Evolutionary conservation across 2,797 vertebrate genomes (phyloP).

Genomic region (Nasua narica): DNA sequence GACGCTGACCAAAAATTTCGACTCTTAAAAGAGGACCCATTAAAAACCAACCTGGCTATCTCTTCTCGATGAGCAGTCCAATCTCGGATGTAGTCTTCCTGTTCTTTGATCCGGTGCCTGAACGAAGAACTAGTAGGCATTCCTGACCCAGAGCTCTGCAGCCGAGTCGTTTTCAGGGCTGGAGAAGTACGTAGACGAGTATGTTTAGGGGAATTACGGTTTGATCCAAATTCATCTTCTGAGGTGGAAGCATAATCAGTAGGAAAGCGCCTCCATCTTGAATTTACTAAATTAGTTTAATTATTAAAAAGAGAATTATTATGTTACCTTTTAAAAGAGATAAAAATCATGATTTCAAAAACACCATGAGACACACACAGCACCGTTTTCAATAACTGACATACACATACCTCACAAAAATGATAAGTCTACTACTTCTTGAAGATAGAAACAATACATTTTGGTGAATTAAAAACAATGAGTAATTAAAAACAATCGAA

Average conservation of each 20-base stretch:
- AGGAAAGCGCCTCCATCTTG: constrained; percentile 96
- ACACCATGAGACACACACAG: constrained; percentile 73
- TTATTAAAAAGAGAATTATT: constrained; percentile 88
- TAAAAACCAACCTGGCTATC: constrained; percentile 93
- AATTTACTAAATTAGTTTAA: constrained; percentile 92
- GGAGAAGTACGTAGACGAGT: constrained; percentile 91
- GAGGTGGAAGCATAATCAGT: constrained; percentile 99
- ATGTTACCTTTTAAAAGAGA: constrained; percentile 75
- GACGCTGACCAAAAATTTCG: neutral
- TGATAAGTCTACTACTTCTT: constrained; percentile 76
- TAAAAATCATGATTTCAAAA: constrained; percentile 76
- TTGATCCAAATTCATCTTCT: constrained; percentile 98
- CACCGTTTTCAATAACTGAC: constrained; percentile 71
- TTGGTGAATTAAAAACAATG: constrained; percentile 80
- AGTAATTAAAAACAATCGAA: constrained; percentile 77
- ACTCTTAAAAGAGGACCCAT: neutral
- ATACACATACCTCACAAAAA: constrained; percentile 78
- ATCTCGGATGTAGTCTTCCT: constrained; percentile 98
- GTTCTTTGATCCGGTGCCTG: constrained; percentile 95
- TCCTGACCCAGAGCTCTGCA: constrained; percentile 87
- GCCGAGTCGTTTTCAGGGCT: constrained; percentile 89
- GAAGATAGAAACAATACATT: constrained; percentile 78
- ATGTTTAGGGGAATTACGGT: constrained; percentile 94
- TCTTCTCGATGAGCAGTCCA: constrained; percentile 99
- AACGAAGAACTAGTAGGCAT: constrained; percentile 86